Conservation (phyloP, 2,888 invertebrate genomes). For the Hyposoter dolosus region DNA sequence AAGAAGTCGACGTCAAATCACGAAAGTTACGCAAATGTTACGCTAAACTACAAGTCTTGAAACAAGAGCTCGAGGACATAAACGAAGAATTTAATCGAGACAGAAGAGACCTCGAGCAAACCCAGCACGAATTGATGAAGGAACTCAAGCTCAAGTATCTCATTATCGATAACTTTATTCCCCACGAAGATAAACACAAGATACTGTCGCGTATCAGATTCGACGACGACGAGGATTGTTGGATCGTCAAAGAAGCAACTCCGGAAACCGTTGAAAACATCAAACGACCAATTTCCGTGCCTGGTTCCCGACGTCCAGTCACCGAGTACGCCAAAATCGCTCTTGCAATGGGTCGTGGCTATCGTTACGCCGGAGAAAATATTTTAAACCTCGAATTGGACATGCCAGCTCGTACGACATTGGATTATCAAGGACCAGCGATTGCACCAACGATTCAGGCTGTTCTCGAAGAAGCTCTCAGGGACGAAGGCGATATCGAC, state of each 20-base stretch:
- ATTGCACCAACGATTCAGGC: conserved; percentile 91
- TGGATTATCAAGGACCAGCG: conserved; percentile 90
- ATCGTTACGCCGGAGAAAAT: conserved; percentile 88
- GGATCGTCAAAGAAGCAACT: conserved; percentile 86
- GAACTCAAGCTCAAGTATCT: conserved; percentile 95
- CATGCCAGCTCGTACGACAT: conserved; percentile 91
- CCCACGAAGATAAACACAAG: conserved; percentile 91
- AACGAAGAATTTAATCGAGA: conserved; percentile 96
- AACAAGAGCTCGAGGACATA: conserved; percentile 92
- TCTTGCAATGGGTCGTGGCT: conserved; percentile 85
- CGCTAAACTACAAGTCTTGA: conserved; percentile 90
- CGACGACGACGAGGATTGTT: conserved; percentile 93
- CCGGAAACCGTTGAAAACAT: conserved; percentile 83
- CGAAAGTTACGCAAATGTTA: conserved; percentile 96
- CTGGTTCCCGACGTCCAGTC: conserved; percentile 88
- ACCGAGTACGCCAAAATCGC: conserved; percentile 87
- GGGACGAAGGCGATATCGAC: conserved; percentile 83
- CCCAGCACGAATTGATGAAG: conserved; percentile 95
- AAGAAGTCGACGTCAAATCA: conserved; percentile 98
- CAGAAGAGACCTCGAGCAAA: conserved; percentile 95
- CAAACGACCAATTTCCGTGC: conserved; percentile 88
- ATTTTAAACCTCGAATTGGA: conserved; percentile 91
- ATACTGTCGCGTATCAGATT: conserved; percentile 90
- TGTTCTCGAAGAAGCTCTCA: conserved; percentile 82
- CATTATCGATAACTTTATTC: conserved; percentile 96